phyloP scores from a whole-genome alignment of 2,113 vertebrate species.

The Clarias batrachus region DNA sequence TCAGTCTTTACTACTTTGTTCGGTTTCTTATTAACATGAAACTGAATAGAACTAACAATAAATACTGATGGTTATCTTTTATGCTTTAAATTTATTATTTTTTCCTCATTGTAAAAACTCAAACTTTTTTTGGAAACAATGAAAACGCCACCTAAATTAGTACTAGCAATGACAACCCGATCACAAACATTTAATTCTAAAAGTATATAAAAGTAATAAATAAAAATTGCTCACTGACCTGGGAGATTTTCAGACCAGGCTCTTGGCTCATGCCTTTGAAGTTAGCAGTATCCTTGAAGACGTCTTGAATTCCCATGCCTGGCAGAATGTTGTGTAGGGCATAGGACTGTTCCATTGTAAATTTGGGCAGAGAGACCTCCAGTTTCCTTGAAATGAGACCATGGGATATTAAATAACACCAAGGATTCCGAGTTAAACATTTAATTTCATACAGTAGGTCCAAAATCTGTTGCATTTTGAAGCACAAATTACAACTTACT shows the following conservation, averaged over 20 bases:
- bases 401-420: not conserved
- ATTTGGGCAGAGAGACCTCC: conserved; percentile 85
- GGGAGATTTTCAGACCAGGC: conserved; percentile 73
- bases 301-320: conserved; percentile 74
- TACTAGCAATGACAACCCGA: not conserved
- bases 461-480: not conserved
- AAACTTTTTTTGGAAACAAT: not conserved
- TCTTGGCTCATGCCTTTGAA: conserved; percentile 75
- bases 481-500: conserved; percentile 54
- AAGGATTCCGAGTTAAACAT: not conserved
- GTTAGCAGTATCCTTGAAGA: conserved; percentile 78
- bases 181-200: no score
- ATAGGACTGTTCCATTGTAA: conserved; percentile 85
- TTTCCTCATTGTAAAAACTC: not conserved
- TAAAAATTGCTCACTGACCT: conserved; percentile 67
- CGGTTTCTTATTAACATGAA: not conserved
- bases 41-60: not conserved
- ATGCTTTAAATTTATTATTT: not conserved
- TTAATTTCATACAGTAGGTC: not conserved
- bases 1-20: not conserved
- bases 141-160: not conserved
- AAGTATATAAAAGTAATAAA: not conserved
- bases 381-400: conserved; percentile 71
- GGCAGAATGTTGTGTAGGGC: conserved; percentile 79
- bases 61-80: not conserved